These are phyloP conservation scores for Xiphias gladius DNA, from an alignment of 2,113 vertebrate genomes.

Conservation along the genomic window DNA sequence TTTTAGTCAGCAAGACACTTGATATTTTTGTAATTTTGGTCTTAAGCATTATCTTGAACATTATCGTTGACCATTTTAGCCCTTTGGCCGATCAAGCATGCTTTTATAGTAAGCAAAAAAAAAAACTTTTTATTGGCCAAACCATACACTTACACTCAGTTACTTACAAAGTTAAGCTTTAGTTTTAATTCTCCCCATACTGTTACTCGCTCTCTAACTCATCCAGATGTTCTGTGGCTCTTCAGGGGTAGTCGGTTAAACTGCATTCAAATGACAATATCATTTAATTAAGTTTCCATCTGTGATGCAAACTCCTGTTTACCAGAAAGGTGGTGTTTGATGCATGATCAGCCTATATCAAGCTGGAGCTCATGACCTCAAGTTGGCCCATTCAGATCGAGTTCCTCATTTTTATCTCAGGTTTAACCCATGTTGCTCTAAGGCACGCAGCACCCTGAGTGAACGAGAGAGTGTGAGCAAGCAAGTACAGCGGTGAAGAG, in stretches of 20 bases:
- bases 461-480: too few relatives aligned
- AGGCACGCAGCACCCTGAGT: not conserved
- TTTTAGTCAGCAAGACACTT: not conserved
- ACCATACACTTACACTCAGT: not conserved
- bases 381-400: not conserved
- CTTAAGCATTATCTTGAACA: too few relatives aligned
- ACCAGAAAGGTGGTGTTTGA: not conserved
- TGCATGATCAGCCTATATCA: not conserved
- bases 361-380: too few relatives aligned
- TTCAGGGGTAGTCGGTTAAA: not conserved
- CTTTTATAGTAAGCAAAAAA: not conserved
- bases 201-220: too few relatives aligned
- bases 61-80: not conserved
- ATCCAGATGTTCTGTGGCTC: not conserved
- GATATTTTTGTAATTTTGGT: not conserved
- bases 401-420: not conserved
- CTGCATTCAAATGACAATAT: not conserved
- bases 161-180: not conserved
- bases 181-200: not conserved
- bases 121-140: too few relatives aligned
- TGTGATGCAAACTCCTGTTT: not conserved
- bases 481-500: too few relatives aligned
- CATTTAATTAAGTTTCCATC: not conserved
- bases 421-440: not conserved
- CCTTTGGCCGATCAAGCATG: not conserved